phyloP scores from a whole-genome alignment of 2,888 invertebrate species.

The Polia nebulosa region DNA sequence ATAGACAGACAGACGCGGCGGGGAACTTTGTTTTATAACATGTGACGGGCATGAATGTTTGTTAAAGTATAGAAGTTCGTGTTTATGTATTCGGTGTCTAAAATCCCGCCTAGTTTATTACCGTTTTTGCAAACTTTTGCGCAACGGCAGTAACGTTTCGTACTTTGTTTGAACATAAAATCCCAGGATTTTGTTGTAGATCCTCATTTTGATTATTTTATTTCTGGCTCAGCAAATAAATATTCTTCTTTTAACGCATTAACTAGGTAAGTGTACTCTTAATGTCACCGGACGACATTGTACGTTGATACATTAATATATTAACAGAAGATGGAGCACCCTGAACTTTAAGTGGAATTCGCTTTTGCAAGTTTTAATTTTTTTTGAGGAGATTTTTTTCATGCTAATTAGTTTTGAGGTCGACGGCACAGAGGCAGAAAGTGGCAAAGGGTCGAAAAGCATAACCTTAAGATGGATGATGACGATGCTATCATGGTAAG shows the following conservation, averaged over 20 bases:
- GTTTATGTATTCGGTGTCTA: neutral
- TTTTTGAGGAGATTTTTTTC: neutral
- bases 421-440: neutral
- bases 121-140: neutral
- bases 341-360: constrained; percentile 45
- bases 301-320: constrained; percentile 31
- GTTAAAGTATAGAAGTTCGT: too few relatives aligned
- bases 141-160: too few relatives aligned
- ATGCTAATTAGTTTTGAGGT: neutral
- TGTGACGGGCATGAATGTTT: too few relatives aligned
- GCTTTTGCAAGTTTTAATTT: constrained; percentile 15
- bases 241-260: constrained; percentile 7
- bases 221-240: neutral
- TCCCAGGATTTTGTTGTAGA: too few relatives aligned
- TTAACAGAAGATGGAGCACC: constrained; percentile 13
- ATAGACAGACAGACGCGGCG: too few relatives aligned
- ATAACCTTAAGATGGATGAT: neutral
- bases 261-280: constrained; percentile 14
- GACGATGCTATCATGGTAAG: neutral
- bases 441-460: neutral
- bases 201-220: neutral
- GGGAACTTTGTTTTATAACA: too few relatives aligned
- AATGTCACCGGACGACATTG: constrained; percentile 54
- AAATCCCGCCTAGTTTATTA: too few relatives aligned
- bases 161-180: neutral